These are phyloP conservation scores for Leptoclinus maculatus DNA, from an alignment of 2,797 vertebrate genomes.

Conservation along the genomic window DNA sequence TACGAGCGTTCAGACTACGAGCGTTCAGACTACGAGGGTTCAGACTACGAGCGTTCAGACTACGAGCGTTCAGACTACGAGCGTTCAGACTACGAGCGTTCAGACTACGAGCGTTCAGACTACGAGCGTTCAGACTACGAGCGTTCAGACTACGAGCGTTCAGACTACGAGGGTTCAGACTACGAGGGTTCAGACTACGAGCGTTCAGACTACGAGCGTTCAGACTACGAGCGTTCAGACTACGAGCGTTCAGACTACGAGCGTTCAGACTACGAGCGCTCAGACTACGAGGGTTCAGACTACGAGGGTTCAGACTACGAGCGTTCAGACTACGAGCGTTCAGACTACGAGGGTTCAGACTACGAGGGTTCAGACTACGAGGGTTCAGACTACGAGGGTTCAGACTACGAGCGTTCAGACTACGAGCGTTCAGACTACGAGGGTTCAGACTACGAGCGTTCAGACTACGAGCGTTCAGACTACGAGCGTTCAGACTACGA, in stretches of 20 bases:
- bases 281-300: conserved; percentile 47
- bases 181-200: too few species aligned
- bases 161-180: conserved; percentile 49
- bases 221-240: conserved; percentile 52
- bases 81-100: conserved; percentile 52
- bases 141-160: neutral
- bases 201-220: conserved; percentile 49
- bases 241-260: neutral
- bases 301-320: neutral
- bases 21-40: too few species aligned
- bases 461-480: conserved; percentile 49
- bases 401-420: neutral
- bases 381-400: too few species aligned
- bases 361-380: conserved; percentile 52
- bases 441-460: too few species aligned
- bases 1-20: conserved; percentile 53
- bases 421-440: neutral
- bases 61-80: neutral
- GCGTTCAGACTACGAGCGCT: neutral
- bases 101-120: too few species aligned
- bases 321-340: neutral
- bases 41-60: conserved; percentile 49
- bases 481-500: neutral
- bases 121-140: conserved; percentile 50
- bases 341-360: too few species aligned